These are phyloP conservation scores for Strigamia maritima DNA, from an alignment of 2,888 invertebrate genomes.

Conservation along the genomic window DNA sequence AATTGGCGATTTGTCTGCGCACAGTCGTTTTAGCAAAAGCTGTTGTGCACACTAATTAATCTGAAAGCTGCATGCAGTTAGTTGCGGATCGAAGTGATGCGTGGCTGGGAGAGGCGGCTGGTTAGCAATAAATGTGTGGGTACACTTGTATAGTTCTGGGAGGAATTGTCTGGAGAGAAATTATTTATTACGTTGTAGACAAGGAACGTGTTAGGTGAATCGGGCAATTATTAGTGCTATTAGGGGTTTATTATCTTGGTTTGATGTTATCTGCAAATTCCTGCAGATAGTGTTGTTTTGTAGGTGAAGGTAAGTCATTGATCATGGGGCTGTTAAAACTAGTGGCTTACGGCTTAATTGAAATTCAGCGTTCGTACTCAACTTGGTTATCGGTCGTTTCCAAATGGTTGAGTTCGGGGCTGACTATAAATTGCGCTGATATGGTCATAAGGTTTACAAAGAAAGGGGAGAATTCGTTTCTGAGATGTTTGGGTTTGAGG, in stretches of 20 bases:
- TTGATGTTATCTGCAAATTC: background rate
- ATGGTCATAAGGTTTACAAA: background rate
- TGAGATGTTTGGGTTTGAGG: background rate
- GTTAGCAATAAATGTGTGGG: too few species aligned
- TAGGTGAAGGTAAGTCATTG: background rate
- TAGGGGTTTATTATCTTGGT: background rate
- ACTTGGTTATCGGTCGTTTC: background rate
- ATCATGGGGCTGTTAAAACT: background rate
- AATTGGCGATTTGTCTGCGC: background rate
- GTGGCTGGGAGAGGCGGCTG: background rate
- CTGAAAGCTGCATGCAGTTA: constrained; percentile 18
- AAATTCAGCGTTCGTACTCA: background rate
- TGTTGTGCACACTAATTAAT: constrained; percentile 23
- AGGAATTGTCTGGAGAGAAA: background rate
- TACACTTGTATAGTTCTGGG: background rate
- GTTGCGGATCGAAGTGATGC: background rate
- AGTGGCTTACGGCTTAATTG: background rate
- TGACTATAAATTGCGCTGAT: background rate
- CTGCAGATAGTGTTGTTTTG: background rate
- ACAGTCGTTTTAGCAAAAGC: background rate
- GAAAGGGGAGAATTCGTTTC: background rate
- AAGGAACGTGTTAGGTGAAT: background rate
- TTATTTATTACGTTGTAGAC: background rate
- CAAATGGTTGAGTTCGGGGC: background rate
- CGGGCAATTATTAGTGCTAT: background rate